Evolutionary conservation across 30 jellyfish, hydroid and myxozoan genomes (phyloP).

Genomic region (Mastigias papua): DNA sequence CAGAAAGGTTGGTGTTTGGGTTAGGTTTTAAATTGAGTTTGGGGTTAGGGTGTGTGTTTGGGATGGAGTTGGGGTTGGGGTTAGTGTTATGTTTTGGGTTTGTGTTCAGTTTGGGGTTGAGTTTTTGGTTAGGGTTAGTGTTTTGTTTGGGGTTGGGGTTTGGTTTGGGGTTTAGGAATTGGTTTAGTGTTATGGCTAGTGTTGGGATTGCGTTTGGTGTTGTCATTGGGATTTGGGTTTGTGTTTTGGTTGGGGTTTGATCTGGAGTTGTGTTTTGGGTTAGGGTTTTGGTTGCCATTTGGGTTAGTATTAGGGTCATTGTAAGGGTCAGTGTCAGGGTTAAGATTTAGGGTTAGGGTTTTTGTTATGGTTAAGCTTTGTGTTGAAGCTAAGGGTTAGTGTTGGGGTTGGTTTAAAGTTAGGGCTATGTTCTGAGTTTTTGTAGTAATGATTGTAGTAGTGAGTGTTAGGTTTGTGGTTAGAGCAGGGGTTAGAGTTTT

Average conservation of each 20-base stretch:
- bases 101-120: constrained; percentile 7
- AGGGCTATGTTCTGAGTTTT: constrained; percentile 45
- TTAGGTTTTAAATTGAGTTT: constrained; percentile 33
- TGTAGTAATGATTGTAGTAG: constrained; percentile 37
- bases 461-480: too few species aligned
- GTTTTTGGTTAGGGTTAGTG: constrained; percentile 1
- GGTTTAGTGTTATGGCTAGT: constrained; percentile 19
- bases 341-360: too few species aligned
- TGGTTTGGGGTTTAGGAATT: constrained; percentile 1
- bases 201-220: constrained; percentile 8
- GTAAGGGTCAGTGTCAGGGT: too few species aligned
- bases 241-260: neutral
- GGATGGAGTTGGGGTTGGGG: constrained; percentile 37
- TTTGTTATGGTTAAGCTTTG: too few species aligned
- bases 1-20: constrained; percentile 22
- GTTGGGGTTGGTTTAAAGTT: too few species aligned
- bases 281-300: too few species aligned
- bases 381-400: too few species aligned
- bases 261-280: constrained; percentile 3
- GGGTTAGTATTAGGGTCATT: neutral
- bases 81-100: constrained; percentile 43
- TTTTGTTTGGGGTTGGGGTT: constrained; percentile 11
- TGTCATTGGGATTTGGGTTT: neutral
- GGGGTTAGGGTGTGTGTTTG: constrained; percentile 44
- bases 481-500: too few species aligned